Evolutionary conservation across 2,888 invertebrate genomes (phyloP), one percentile per base, ranked within the genome.

Genomic region (Dascillus cervinus): DNA sequence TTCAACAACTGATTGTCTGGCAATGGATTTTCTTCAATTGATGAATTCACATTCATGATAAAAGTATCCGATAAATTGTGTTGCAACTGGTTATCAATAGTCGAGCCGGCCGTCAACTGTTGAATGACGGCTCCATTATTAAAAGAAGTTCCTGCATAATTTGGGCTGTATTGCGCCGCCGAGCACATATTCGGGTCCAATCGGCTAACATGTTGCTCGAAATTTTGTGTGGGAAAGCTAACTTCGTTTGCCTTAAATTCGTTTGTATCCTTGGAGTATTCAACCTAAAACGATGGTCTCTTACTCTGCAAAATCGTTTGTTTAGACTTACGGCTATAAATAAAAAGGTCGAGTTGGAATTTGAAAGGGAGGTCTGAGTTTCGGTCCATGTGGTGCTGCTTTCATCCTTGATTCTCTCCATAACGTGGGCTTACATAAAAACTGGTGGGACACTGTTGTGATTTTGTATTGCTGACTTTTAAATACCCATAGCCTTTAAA

Each of bases 101-200:
- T 22, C 27, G 28, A 36, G 21, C 53, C 44, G 15, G 56, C 42
- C 8, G 61, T 55, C 28, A 60, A 44, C 17, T 59, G 60, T 25
- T 58, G 58, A 25, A 64, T 59, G 17, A 64, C 58, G 10, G 62
- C 56, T 2, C 61, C 55, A 39, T 55, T 57, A 17, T 31, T 44
- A 34, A 45, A 54, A 32, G 55, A 45, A 29, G 45, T 52, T 21
- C 53, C 39, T 11, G 54, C 37, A 32, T 71, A 66, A 31, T 73
- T 70, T 46, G 74, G 74, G 41, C 78, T 78, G 50, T 79, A 79
- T 52, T 75, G 69, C 22, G 70, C 72, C 11, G 68, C 68, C 15
- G 72, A 72, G 55, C 72, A 70, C 65, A 75, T 68, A 50, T 72
- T 75, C 3, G 64, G 64, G 46, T 65, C 64, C 31, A 64, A 44